Evolutionary conservation across 2,113 vertebrate species (phyloP), one percentile per base, ranked within the genome.

Genomic region (Otolemur garnettii): DNA sequence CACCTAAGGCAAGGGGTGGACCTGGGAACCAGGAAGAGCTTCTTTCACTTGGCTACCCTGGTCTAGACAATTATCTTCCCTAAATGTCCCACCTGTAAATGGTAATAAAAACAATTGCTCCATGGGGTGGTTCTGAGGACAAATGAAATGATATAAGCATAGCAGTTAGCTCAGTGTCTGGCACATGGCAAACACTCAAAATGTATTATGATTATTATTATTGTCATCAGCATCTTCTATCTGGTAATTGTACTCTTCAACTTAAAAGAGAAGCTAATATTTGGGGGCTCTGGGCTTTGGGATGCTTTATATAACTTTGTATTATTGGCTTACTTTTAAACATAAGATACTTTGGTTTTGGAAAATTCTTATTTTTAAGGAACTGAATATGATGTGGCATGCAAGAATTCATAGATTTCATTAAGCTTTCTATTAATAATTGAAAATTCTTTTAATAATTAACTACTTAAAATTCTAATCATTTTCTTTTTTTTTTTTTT

Each of bases 351-450:
- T 79, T 66, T 74, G 9, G 11, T 50, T 62, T 33, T 85, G 30
- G 50, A 28, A 86, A 93, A 79, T 94, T 92, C 66, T 77, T 82
- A 82, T 38, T 92, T 90, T 90, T 9, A 93, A 78, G 85, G 81
- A 84, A 91, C 38, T 84, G 33, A 89, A 6, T 81, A 81, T 72
- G 81, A 96, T 50, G 8, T 72, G n/a, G 45, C 86, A 78, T 53
- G 7, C n/a, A 90, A 86, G 90, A 78, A 72, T 60, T 59, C 83
- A 87, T 81, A 42, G 35, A 81, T 96, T 92, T 94, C 60, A 92
- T 62, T 57, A 94, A 62, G 26, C 21, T 75, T 81, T 80, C 71
- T 87, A 79, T 72, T 78, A 93, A 87, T 38, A 90, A 24, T 53
- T 75, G 24, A 84, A 50, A 83, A 72, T 50, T 28, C 15, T 68